A percentile compares a stretch with the other conserved stretches of the same genome.
These are phyloP conservation scores for Sinhomidia bicolor DNA, from an alignment of 2,888 invertebrate genomes.

Conservation along the genomic window DNA sequence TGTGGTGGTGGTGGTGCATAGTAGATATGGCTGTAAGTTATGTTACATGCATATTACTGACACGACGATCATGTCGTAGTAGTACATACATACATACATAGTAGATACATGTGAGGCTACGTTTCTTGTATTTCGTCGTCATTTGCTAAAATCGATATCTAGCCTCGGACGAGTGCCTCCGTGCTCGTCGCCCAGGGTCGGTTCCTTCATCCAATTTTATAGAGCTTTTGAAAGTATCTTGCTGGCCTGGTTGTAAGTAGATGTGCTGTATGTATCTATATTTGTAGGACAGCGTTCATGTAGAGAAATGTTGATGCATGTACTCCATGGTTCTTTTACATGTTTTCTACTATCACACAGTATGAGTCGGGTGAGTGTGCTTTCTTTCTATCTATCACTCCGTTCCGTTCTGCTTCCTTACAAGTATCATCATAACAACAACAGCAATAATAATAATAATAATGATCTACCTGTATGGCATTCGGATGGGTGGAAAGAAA, in stretches of 20 bases:
- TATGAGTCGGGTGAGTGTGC: neutral
- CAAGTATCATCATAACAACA: neutral
- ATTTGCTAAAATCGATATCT: slow-evolving; percentile 70
- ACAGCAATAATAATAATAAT: neutral
- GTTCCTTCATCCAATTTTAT: slow-evolving; percentile 45
- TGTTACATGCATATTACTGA: slow-evolving; percentile 22
- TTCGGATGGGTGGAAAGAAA: neutral
- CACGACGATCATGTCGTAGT: neutral
- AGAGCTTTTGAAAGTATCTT: slow-evolving; percentile 15
- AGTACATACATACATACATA: neutral
- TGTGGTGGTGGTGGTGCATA: neutral
- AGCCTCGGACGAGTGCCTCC: slow-evolving; percentile 70
- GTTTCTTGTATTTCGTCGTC: slow-evolving; percentile 65
- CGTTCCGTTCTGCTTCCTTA: neutral
- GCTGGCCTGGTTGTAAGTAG: neutral
- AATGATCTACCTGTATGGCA: neutral
- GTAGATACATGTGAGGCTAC: neutral
- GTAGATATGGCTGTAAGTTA: neutral
- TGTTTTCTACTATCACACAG: neutral
- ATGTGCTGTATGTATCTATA: no score
- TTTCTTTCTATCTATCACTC: neutral
- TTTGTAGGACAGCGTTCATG: no score
- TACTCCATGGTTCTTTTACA: neutral
- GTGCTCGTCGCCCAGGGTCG: slow-evolving; percentile 72
- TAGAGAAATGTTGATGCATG: neutral